A percentile compares a stretch with the other conserved stretches of the same genome.
phyloP scores from a whole-genome alignment of 2,888 invertebrate species.

The Ormyrus thymus region DNA sequence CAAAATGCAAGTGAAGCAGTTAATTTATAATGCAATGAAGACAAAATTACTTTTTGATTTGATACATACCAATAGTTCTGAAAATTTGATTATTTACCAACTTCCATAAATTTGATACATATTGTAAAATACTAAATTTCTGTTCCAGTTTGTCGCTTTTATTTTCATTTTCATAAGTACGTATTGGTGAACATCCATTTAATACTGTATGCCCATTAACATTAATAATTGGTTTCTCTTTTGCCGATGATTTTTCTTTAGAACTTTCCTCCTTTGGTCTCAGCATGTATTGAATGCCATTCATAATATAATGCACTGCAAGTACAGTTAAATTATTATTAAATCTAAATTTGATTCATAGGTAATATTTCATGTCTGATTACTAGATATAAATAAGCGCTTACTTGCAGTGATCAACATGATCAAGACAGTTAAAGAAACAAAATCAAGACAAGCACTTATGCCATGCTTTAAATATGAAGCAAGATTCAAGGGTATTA shows the following conservation, averaged over 20 bases:
- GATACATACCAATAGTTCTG: slow-evolving; percentile 41
- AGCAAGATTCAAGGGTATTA: slow-evolving; percentile 70
- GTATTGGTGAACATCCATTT: slow-evolving; percentile 4
- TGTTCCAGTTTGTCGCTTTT: not conserved
- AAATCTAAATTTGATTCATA: slow-evolving; percentile 5
- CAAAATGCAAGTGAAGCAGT: slow-evolving; percentile 26
- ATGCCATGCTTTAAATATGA: slow-evolving; percentile 70
- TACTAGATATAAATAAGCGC: slow-evolving; percentile 41
- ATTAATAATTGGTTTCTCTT: not conserved
- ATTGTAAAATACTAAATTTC: not conserved
- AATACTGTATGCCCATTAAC: slow-evolving; percentile 4
- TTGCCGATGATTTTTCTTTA: slow-evolving; percentile 13
- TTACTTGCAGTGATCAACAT: slow-evolving; percentile 70
- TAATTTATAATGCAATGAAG: not conserved
- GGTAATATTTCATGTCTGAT: not conserved
- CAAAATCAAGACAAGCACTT: slow-evolving; percentile 69
- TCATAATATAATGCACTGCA: slow-evolving; percentile 70
- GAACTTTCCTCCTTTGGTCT: slow-evolving; percentile 49
- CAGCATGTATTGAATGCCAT: slow-evolving; percentile 63
- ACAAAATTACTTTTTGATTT: slow-evolving; percentile 2
- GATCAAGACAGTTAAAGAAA: slow-evolving; percentile 69
- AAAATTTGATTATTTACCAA: slow-evolving; percentile 33
- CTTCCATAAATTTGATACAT: slow-evolving; percentile 13
- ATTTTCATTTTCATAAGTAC: not conserved
- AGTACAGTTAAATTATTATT: slow-evolving; percentile 21